These are phyloP conservation scores for Actenoides hombroni DNA, from an alignment of 2,113 vertebrate genomes.

Conservation along the genomic window DNA sequence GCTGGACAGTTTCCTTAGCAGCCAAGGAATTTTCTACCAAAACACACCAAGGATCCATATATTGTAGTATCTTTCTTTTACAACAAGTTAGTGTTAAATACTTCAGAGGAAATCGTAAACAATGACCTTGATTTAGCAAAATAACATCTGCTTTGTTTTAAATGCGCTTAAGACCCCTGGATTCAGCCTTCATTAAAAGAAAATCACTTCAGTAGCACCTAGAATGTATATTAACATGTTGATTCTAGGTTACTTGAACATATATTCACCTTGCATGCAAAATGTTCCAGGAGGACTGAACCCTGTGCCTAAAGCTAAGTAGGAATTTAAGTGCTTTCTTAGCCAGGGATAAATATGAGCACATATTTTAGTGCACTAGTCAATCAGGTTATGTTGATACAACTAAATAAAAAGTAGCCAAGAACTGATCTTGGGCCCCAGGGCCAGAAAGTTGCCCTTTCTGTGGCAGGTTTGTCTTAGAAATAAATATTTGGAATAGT, in stretches of 20 bases:
- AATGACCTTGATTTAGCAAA: conserved; percentile 6
- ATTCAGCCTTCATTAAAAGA: neutral
- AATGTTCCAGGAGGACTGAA: neutral
- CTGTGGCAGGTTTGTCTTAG: conserved; percentile 3
- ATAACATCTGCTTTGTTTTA: conserved; percentile 28
- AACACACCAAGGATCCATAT: neutral
- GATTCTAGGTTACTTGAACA: neutral
- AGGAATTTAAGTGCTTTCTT: neutral
- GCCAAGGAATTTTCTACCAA: conserved; percentile 17
- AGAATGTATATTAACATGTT: neutral
- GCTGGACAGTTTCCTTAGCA: neutral
- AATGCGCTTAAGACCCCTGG: neutral
- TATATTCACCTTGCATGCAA: neutral
- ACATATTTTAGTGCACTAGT: neutral
- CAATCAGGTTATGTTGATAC: neutral
- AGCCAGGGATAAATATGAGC: neutral
- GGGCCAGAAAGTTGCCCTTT: neutral
- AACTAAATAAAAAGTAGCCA: neutral
- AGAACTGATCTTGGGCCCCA: neutral
- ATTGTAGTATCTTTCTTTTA: neutral
- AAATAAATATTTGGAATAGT: conserved; percentile 54
- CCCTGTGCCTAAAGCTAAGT: neutral
- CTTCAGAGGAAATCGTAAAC: neutral
- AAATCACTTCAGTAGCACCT: neutral
- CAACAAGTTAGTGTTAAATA: neutral